Conservation (phyloP, 1,140 invertebrate genomes). For the Lepidurus arcticus region DNA sequence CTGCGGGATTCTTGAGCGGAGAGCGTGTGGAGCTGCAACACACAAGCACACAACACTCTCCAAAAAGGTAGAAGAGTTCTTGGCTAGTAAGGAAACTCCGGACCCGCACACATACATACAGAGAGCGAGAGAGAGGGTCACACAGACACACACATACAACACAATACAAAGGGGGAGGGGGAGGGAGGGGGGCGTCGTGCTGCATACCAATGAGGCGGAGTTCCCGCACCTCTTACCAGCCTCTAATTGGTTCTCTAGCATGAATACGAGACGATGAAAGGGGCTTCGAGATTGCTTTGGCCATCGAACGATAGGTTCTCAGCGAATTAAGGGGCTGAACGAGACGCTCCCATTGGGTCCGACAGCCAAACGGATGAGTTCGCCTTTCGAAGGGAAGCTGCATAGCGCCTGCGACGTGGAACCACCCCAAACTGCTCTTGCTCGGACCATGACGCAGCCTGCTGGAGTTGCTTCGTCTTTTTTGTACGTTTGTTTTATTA, state of each 20-base stretch:
- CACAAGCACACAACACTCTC: slow-evolving; percentile 7
- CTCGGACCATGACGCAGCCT: too few relatives aligned
- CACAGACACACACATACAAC: not conserved
- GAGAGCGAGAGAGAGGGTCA: not conserved
- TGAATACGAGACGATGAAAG: not conserved
- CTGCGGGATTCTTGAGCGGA: slow-evolving; percentile 9
- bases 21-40: slow-evolving; percentile 17
- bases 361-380: too few relatives aligned
- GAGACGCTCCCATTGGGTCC: not conserved
- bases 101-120: not conserved
- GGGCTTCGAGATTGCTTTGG: not conserved
- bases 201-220: not conserved
- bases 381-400: too few relatives aligned
- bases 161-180: not conserved
- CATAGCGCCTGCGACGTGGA: too few relatives aligned
- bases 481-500: too few relatives aligned
- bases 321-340: not conserved
- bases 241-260: not conserved
- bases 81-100: not conserved
- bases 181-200: not conserved
- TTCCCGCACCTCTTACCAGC: not conserved
- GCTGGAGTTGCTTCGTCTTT: too few relatives aligned
- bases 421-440: too few relatives aligned
- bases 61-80: slow-evolving; percentile 22
- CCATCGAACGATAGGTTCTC: slow-evolving; percentile 18